phyloP scores from a whole-genome alignment of 2,797 vertebrate species.

The Falco cherrug region DNA sequence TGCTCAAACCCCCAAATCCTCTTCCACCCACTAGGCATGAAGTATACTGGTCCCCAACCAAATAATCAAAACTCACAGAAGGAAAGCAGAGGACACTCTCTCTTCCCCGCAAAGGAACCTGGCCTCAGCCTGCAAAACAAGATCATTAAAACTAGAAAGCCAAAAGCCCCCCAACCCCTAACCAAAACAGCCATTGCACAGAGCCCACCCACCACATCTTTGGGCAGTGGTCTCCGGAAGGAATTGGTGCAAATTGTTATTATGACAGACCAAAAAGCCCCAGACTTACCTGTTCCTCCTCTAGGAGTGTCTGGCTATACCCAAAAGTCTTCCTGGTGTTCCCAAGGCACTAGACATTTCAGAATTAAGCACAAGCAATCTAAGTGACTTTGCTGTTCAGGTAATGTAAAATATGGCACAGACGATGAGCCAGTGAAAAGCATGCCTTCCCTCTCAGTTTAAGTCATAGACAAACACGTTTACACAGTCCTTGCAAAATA shows the following conservation, averaged over 20 bases:
- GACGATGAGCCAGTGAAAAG: not conserved
- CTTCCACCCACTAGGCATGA: not conserved
- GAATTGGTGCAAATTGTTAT: not conserved
- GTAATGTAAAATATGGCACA: not conserved
- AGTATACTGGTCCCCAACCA: not conserved
- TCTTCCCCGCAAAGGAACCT: not conserved
- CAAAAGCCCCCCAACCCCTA: not conserved
- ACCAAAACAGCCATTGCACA: not conserved
- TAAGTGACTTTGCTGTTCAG: not conserved
- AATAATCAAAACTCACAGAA: not conserved
- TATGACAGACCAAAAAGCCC: accelerated
- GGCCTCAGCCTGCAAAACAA: not conserved
- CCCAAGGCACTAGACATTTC: not conserved
- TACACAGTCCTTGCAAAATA: not conserved
- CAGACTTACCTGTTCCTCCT: not conserved
- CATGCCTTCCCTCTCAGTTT: not conserved
- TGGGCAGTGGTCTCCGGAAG: not conserved
- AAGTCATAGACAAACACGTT: not conserved
- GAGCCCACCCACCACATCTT: not conserved
- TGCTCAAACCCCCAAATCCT: not conserved
- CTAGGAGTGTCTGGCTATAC: not conserved
- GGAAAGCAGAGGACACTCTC: not conserved
- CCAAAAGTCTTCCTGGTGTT: not conserved
- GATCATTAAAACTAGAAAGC: not conserved
- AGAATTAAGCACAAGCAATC: not conserved